Conservation (phyloP, 2,888 invertebrate genomes). For the Nineta flava region DNA sequence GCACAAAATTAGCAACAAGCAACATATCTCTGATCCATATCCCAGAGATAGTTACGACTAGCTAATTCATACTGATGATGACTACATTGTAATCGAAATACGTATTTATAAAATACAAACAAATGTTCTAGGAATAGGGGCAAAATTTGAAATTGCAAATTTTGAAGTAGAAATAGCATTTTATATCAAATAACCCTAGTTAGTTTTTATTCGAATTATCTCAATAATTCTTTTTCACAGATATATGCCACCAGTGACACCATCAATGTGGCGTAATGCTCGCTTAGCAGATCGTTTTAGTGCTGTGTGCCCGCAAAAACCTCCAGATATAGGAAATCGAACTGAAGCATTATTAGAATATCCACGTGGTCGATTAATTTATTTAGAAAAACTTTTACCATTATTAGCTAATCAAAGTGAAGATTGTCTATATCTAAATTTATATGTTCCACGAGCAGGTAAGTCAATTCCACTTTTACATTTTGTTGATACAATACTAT, state of each 20-base stretch:
- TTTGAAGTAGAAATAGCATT: no score
- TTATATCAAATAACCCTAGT: no score
- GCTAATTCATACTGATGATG: no score
- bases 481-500: not conserved
- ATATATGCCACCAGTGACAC: conserved; percentile 91
- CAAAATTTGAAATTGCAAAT: no score
- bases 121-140: no score
- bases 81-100: no score
- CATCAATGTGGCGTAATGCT: conserved; percentile 72
- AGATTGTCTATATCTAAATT: conserved; percentile 94
- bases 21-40: no score
- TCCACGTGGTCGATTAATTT: conserved; percentile 69
- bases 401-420: conserved; percentile 86
- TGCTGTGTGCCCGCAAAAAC: conserved; percentile 77
- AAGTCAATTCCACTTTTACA: conserved; percentile 20
- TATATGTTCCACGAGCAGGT: conserved; percentile 79
- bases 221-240: conserved; percentile 23
- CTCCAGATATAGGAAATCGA: conserved; percentile 40
- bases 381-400: conserved; percentile 70
- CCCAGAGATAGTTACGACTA: no score
- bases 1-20: no score
- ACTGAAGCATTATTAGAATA: conserved; percentile 52
- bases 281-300: conserved; percentile 67
- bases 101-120: no score
- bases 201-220: no score